These are phyloP conservation scores for Hyperoodon ampullatus DNA, from an alignment of 2,113 vertebrate genomes.

Conservation along the genomic window DNA sequence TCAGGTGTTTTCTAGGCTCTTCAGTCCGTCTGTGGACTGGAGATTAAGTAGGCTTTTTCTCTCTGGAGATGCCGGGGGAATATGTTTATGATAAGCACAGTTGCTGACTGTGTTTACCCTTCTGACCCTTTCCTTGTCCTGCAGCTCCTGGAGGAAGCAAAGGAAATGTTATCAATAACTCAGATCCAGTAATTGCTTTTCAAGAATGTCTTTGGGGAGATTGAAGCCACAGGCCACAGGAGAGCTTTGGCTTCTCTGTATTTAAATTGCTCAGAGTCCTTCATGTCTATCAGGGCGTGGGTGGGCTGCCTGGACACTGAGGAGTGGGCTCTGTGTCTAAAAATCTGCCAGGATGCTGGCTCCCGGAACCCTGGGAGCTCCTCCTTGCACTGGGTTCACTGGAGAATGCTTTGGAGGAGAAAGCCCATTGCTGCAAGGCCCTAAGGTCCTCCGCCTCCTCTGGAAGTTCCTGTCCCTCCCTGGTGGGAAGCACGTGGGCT, in stretches of 20 bases:
- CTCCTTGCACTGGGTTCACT: background rate
- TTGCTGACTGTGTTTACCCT: background rate
- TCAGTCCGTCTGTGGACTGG: background rate
- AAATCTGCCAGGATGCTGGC: background rate
- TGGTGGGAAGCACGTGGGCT: background rate
- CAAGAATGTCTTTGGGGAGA: background rate
- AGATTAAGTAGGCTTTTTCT: background rate
- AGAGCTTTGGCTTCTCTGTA: background rate
- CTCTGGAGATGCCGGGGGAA: background rate
- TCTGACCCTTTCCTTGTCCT: background rate
- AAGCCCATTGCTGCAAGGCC: fast-evolving
- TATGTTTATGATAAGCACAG: background rate
- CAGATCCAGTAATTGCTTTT: background rate
- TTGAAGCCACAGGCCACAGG: fast-evolving
- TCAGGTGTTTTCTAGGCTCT: background rate
- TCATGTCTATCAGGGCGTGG: background rate
- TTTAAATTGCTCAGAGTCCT: background rate
- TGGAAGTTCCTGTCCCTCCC: background rate
- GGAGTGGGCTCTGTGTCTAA: background rate
- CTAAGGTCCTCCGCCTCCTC: background rate
- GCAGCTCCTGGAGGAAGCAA: background rate
- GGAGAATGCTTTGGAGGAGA: background rate
- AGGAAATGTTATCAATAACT: background rate
- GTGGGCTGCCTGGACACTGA: background rate
- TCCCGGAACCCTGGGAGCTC: fast-evolving